A percentile compares a stretch with the other conserved stretches of the same genome.
Conservation (phyloP, 2,113 vertebrate genomes). For the Dasypus novemcinctus region DNA sequence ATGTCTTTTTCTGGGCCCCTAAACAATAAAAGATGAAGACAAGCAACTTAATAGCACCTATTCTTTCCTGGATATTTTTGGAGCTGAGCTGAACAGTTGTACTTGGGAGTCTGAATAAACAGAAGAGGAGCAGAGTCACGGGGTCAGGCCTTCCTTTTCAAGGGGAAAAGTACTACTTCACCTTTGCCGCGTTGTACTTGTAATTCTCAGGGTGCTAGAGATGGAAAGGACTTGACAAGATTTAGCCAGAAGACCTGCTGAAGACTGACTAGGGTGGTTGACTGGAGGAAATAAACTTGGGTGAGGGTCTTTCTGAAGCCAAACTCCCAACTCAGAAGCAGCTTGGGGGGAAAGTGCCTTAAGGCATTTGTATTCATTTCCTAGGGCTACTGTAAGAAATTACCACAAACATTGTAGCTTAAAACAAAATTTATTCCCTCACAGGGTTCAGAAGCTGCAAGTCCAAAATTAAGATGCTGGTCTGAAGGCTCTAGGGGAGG, state of each 20-base stretch:
- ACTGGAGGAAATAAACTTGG: background rate
- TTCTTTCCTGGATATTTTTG: slow-evolving; percentile 63
- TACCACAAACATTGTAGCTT: too few relatives aligned
- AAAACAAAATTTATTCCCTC: too few relatives aligned
- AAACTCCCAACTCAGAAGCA: background rate
- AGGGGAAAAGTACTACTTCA: background rate
- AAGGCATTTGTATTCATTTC: too few relatives aligned
- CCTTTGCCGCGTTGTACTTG: background rate
- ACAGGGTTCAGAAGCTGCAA: too few relatives aligned
- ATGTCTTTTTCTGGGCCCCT: slow-evolving; percentile 33
- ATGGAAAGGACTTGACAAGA: background rate
- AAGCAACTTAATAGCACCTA: slow-evolving; percentile 46
- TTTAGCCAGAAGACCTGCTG: background rate
- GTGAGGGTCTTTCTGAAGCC: background rate
- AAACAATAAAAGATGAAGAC: slow-evolving; percentile 25
- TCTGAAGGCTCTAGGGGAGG: too few relatives aligned
- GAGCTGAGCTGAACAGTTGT: slow-evolving; percentile 22
- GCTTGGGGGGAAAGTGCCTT: background rate
- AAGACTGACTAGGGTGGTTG: background rate
- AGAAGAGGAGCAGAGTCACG: background rate
- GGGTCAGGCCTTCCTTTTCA: background rate
- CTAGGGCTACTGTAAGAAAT: too few relatives aligned
- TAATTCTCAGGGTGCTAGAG: background rate
- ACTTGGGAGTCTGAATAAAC: slow-evolving; percentile 42
- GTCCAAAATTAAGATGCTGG: too few relatives aligned